Percentiles rank a stretch among this genome's conserved stretches.
Conservation (phyloP, 1,140 invertebrate species). For the Mya arenaria region DNA sequence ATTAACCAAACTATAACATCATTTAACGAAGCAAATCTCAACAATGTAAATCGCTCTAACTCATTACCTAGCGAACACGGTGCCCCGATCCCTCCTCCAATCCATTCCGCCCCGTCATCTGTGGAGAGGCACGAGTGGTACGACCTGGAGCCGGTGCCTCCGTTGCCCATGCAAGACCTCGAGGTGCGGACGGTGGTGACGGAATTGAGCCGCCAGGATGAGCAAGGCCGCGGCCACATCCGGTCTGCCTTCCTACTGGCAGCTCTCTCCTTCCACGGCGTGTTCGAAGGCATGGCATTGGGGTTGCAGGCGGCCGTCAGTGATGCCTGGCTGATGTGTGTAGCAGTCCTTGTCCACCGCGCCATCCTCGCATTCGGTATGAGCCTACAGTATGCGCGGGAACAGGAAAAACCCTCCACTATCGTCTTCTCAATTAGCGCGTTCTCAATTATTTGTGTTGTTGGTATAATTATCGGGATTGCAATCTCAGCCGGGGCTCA, state of each 20-base stretch:
- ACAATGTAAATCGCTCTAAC: not conserved
- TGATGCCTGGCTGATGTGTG: conserved; percentile 75
- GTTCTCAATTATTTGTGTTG: conserved; percentile 87
- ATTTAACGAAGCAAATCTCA: not conserved
- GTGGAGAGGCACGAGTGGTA: not conserved
- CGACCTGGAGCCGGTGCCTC: not conserved
- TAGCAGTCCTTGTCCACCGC: conserved; percentile 72
- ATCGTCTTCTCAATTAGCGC: conserved; percentile 78
- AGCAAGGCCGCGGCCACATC: conserved; percentile 66
- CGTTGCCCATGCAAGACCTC: conserved; percentile 63
- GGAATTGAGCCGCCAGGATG: conserved; percentile 70
- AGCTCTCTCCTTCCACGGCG: conserved; percentile 93
- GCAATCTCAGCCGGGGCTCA: conserved; percentile 80
- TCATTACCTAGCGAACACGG: no score
- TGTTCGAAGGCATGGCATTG: conserved; percentile 94
- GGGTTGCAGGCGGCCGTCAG: conserved; percentile 85
- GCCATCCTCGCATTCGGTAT: conserved; percentile 74
- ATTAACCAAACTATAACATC: not conserved
- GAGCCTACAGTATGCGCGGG: conserved; percentile 72
- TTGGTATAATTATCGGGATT: conserved; percentile 85
- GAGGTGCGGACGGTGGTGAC: conserved; percentile 72
- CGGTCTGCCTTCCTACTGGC: conserved; percentile 86
- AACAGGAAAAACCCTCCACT: conserved; percentile 83
- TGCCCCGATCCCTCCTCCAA: no score
- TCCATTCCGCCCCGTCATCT: not conserved